Evolutionary conservation across 2,888 invertebrate species (phyloP).

Genomic region (Oegoconia quadripuncta): DNA sequence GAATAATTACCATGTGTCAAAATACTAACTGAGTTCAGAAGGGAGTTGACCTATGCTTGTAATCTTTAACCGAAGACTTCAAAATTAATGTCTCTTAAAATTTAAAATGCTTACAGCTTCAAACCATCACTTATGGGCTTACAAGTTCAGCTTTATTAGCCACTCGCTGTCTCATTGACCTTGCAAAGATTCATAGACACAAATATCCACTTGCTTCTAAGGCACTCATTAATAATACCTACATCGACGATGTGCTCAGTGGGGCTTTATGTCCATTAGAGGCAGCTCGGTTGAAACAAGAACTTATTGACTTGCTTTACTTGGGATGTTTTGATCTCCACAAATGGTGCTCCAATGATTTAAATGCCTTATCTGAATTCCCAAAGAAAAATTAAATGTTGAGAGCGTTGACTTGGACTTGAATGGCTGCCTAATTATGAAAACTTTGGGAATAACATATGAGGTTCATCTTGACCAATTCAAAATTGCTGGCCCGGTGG

Average conservation of each 20-base stretch:
- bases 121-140: slow-evolving; percentile 6
- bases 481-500: not conserved
- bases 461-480: not conserved
- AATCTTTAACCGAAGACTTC: not conserved
- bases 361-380: not conserved
- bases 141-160: slow-evolving; percentile 12
- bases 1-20: too few species aligned
- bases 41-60: not conserved
- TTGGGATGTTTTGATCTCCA: slow-evolving; percentile 2
- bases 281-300: not conserved
- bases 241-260: slow-evolving; percentile 3
- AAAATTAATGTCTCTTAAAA: not conserved
- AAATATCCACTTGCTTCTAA: slow-evolving; percentile 1
- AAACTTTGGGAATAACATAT: slow-evolving; percentile 2
- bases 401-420: not conserved
- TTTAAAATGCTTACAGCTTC: not conserved
- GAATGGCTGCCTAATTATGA: not conserved
- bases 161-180: slow-evolving; percentile 14
- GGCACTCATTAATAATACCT: not conserved
- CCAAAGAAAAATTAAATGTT: not conserved
- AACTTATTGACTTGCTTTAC: not conserved
- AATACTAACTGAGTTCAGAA: too few species aligned
- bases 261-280: not conserved
- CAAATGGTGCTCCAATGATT: slow-evolving; percentile 3
- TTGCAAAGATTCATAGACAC: slow-evolving; percentile 4